A percentile compares a stretch with the other conserved stretches of the same genome.
phyloP scores from a whole-genome alignment of 2,888 invertebrate species.

The Tillus elongatus region DNA sequence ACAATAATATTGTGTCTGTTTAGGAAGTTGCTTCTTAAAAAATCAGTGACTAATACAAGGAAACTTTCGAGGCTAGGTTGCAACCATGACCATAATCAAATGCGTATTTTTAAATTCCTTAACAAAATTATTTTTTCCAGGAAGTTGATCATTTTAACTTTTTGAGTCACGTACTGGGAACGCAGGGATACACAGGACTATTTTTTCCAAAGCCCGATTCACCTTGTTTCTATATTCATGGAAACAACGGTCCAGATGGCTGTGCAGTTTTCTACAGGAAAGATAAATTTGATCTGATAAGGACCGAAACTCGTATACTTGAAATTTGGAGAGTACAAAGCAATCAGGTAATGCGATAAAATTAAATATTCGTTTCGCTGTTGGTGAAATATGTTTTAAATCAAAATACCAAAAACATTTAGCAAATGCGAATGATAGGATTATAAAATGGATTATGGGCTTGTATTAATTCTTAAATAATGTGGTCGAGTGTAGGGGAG shows the following conservation, averaged over 20 bases:
- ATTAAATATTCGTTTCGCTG: slow-evolving; percentile 9
- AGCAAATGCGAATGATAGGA: no score
- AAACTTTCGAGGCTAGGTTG: no score
- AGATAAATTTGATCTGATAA: slow-evolving; percentile 52
- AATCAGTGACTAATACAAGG: no score
- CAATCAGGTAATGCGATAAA: slow-evolving; percentile 56
- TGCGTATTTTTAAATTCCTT: no score
- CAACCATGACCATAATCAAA: no score
- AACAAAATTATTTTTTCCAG: slow-evolving; percentile 34
- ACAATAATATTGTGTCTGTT: no score
- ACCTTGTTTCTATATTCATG: slow-evolving; percentile 61
- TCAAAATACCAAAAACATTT: no score
- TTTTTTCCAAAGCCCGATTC: slow-evolving; percentile 72
- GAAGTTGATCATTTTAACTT: slow-evolving; percentile 71
- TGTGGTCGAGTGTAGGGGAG: no score
- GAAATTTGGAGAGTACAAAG: slow-evolving; percentile 67
- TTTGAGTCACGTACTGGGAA: slow-evolving; percentile 50
- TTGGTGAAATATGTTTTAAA: slow-evolving; percentile 19
- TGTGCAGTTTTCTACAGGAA: slow-evolving; percentile 65
- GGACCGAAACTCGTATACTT: slow-evolving; percentile 50
- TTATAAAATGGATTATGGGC: no score
- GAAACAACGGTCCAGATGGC: slow-evolving; percentile 69
- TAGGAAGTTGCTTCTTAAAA: background rate
- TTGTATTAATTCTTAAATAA: no score
- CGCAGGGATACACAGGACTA: slow-evolving; percentile 57